Evolutionary conservation across 2,797 vertebrate species (phyloP).

Genomic region (Coregonus suidteri): DNA sequence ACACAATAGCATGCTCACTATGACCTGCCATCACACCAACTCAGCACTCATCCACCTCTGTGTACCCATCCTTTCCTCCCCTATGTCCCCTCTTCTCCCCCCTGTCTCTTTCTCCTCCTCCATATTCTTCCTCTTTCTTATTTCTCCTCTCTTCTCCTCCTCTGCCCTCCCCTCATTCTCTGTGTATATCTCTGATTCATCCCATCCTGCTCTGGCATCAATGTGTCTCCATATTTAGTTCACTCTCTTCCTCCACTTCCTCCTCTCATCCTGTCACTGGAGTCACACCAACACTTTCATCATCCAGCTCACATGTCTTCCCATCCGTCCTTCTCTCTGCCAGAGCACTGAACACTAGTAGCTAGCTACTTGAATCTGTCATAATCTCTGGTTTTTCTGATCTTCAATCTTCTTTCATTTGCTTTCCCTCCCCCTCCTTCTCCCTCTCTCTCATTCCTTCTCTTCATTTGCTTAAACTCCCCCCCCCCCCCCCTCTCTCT

Average conservation of each 20-base stretch:
- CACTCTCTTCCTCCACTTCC: slow-evolving; percentile 10
- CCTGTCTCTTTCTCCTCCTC: slow-evolving; percentile 4
- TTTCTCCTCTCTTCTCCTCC: background rate
- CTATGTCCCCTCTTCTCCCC: background rate
- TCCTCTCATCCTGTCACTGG: slow-evolving; percentile 31
- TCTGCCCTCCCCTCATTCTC: slow-evolving; percentile 10
- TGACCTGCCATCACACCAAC: background rate
- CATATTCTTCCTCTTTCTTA: slow-evolving; percentile 16
- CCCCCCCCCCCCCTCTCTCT: background rate
- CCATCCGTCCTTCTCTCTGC: background rate
- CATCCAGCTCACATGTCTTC: slow-evolving; percentile 37
- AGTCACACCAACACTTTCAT: slow-evolving; percentile 36
- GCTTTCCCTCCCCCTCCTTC: too few species aligned
- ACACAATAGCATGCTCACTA: background rate
- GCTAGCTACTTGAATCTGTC: background rate
- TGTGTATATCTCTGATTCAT: slow-evolving; percentile 57
- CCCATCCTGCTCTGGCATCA: slow-evolving; percentile 49
- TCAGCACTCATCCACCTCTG: background rate
- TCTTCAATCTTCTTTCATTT: too few species aligned
- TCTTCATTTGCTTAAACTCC: background rate
- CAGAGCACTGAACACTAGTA: background rate
- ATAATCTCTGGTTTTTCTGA: slow-evolving; percentile 51
- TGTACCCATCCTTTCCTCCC: background rate
- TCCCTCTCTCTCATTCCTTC: background rate
- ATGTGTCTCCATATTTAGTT: slow-evolving; percentile 54